Conservation (phyloP, 2,113 vertebrate genomes). For the Pseudopodoces humilis region DNA sequence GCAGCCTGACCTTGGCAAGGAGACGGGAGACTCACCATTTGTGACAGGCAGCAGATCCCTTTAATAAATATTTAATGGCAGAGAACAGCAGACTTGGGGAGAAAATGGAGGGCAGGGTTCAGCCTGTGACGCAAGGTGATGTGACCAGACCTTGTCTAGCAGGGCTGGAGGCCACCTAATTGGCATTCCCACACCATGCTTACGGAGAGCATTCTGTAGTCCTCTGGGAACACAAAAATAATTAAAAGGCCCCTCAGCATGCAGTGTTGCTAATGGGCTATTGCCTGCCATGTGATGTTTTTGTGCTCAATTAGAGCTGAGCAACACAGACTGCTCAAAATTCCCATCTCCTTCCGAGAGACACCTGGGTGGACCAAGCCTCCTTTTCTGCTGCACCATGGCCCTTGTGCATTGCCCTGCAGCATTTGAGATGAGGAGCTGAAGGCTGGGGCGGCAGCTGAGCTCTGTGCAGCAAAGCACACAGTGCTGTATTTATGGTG, state of each 20-base stretch:
- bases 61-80: conserved; percentile 64
- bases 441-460: background rate
- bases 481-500: background rate
- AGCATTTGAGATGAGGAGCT: background rate
- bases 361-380: background rate
- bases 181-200: conserved; percentile 44
- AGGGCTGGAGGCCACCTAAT: conserved; percentile 65
- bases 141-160: conserved; percentile 61
- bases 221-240: conserved; percentile 57
- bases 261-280: conserved; percentile 51
- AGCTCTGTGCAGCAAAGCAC: background rate
- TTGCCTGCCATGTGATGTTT: conserved; percentile 35
- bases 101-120: conserved; percentile 65
- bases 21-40: conserved; percentile 19
- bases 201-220: conserved; percentile 26
- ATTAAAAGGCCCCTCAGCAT: conserved; percentile 63
- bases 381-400: background rate
- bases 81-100: conserved; percentile 27
- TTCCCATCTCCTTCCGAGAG: background rate
- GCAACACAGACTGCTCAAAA: conserved; percentile 23
- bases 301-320: conserved; percentile 41
- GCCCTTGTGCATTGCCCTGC: background rate
- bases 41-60: background rate
- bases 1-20: conserved; percentile 59
- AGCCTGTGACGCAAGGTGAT: conserved; percentile 62